Percentiles rank a stretch among this genome's conserved stretches.
These are phyloP conservation scores for Tolypeutes matacus DNA, from an alignment of 2,797 vertebrate species.

Conservation along the genomic window DNA sequence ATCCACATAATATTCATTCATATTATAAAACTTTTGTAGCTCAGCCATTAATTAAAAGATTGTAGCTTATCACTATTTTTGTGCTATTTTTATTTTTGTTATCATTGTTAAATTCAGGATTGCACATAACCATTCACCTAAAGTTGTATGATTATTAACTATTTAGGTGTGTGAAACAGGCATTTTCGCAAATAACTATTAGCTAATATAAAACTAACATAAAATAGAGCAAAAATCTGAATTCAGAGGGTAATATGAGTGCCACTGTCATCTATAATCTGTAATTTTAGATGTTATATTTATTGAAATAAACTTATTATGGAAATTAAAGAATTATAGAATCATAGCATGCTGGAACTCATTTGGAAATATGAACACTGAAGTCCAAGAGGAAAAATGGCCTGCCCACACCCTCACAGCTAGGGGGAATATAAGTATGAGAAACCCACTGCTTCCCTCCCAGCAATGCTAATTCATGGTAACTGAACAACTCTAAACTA, in stretches of 20 bases:
- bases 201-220: neutral
- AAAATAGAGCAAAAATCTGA: neutral
- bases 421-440: neutral
- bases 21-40: neutral
- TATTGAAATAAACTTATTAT: too few relatives aligned
- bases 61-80: neutral
- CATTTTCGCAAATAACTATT: neutral
- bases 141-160: neutral
- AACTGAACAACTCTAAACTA: neutral
- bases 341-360: neutral
- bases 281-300: neutral
- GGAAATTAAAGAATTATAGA: neutral
- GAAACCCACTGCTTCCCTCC: neutral
- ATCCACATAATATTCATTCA: neutral
- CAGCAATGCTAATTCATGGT: accelerated
- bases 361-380: neutral
- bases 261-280: neutral
- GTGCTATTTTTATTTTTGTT: neutral
- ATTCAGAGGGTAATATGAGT: neutral
- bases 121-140: neutral
- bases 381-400: neutral
- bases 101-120: neutral
- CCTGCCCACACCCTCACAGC: neutral
- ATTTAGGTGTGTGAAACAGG: neutral
- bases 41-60: conserved; percentile 24